Percentiles rank a stretch among this genome's conserved stretches.
These are phyloP conservation scores for Paratilapia polleni DNA, from an alignment of 2,113 vertebrate genomes.

Conservation along the genomic window DNA sequence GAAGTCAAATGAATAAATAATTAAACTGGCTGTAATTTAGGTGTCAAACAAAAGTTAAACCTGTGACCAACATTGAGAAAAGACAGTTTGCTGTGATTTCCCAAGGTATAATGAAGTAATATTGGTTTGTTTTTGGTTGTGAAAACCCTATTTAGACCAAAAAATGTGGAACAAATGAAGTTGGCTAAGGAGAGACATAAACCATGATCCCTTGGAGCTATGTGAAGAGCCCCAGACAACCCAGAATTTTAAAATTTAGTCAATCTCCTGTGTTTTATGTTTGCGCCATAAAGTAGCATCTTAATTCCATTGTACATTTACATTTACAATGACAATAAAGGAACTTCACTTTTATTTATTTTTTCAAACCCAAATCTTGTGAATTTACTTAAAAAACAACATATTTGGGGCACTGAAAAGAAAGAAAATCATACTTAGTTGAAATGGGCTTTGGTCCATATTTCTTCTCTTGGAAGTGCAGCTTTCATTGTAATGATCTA, in stretches of 20 bases:
- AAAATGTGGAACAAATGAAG: constrained; percentile 66
- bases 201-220: constrained; percentile 61
- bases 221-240: too few species aligned
- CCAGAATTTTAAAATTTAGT: constrained; percentile 12
- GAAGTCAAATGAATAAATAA: background rate
- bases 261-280: too few species aligned
- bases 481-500: background rate
- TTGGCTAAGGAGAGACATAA: constrained; percentile 55
- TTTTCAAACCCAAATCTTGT: constrained; percentile 9
- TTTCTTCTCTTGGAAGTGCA: background rate
- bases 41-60: constrained; percentile 41
- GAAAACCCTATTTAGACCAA: constrained; percentile 39
- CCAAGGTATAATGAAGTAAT: constrained; percentile 8
- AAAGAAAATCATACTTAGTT: background rate
- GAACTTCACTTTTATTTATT: background rate
- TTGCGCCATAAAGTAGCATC: too few species aligned
- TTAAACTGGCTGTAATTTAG: constrained; percentile 21
- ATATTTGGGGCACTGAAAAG: background rate
- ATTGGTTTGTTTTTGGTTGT: constrained; percentile 10
- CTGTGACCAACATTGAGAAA: constrained; percentile 12
- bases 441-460: background rate
- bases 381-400: background rate
- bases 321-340: too few species aligned
- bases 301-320: too few species aligned
- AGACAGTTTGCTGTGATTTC: constrained; percentile 29